Percentiles rank a stretch among this genome's conserved stretches.
Evolutionary conservation across 2,797 vertebrate species (phyloP).

Genomic region (Smutsia temminckii): DNA sequence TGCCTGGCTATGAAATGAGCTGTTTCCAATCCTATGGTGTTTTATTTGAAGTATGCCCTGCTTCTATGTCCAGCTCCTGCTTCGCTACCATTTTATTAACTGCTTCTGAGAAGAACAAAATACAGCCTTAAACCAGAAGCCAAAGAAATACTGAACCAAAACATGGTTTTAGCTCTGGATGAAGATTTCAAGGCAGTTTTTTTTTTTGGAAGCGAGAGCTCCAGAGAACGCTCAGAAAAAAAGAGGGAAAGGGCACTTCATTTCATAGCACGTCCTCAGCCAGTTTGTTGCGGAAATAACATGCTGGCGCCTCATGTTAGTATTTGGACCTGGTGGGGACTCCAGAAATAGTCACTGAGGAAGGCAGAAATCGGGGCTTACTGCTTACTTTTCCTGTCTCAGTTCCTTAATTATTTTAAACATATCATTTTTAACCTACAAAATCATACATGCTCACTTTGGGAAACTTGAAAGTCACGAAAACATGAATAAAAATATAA

Average conservation of each 20-base stretch:
- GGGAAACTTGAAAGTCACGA: background rate
- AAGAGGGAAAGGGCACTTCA: accelerated
- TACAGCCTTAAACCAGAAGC: background rate
- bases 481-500: background rate
- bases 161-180: background rate
- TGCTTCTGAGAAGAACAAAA: background rate
- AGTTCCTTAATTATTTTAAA: background rate
- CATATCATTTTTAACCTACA: background rate
- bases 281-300: background rate
- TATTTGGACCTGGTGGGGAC: background rate
- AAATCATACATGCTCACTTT: background rate
- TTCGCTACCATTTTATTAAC: background rate
- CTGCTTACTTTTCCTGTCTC: background rate
- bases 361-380: accelerated
- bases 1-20: no score
- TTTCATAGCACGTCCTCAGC: accelerated
- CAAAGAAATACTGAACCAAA: background rate
- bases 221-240: background rate
- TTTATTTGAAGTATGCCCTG: accelerated
- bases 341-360: accelerated
- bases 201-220: background rate
- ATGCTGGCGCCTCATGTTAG: accelerated
- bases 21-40: accelerated
- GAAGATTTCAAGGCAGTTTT: background rate
- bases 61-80: background rate